These are phyloP conservation scores for Lerema accius DNA, from an alignment of 1,140 invertebrate species.

Conservation along the genomic window DNA sequence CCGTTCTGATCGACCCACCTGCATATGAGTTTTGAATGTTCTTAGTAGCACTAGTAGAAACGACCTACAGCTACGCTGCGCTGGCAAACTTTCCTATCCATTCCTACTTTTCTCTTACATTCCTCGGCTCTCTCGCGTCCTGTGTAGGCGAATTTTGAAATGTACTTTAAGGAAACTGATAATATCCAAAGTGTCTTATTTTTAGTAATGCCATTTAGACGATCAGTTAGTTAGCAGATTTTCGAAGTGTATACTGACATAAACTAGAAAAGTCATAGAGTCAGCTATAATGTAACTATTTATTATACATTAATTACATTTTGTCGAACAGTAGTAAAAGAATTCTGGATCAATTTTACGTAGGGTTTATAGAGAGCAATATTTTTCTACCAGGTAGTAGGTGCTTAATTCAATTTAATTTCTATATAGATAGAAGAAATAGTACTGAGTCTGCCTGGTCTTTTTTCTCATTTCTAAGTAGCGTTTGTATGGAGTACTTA, in stretches of 20 bases:
- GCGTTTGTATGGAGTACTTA: constrained; percentile 62
- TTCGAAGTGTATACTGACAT: constrained; percentile 74
- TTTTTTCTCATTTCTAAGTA: constrained; percentile 68
- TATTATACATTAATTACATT: constrained; percentile 62
- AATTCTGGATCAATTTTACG: constrained; percentile 70
- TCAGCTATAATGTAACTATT: constrained; percentile 64
- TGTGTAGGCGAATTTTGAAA: constrained; percentile 44
- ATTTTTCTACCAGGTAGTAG: constrained; percentile 79
- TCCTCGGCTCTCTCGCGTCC: constrained; percentile 61
- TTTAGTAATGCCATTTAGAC: constrained; percentile 78
- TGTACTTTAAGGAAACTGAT: constrained; percentile 73
- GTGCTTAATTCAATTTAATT: constrained; percentile 75
- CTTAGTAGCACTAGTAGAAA: constrained; percentile 38
- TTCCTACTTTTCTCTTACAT: constrained; percentile 70
- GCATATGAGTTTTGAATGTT: constrained; percentile 30
- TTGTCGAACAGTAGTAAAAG: constrained; percentile 59
- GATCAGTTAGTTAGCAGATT: constrained; percentile 76
- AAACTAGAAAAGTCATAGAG: constrained; percentile 69
- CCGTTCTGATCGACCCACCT: constrained; percentile 58
- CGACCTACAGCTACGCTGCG: constrained; percentile 39
- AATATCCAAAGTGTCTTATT: constrained; percentile 80
- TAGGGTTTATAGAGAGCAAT: constrained; percentile 75
- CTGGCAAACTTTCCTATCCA: constrained; percentile 52
- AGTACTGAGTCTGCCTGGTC: constrained; percentile 72
- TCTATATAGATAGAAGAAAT: constrained; percentile 72